Evolutionary conservation across 2,113 vertebrate species (phyloP), one percentile per base, ranked within the genome.

Genomic region (Entomyzon cyanotis): DNA sequence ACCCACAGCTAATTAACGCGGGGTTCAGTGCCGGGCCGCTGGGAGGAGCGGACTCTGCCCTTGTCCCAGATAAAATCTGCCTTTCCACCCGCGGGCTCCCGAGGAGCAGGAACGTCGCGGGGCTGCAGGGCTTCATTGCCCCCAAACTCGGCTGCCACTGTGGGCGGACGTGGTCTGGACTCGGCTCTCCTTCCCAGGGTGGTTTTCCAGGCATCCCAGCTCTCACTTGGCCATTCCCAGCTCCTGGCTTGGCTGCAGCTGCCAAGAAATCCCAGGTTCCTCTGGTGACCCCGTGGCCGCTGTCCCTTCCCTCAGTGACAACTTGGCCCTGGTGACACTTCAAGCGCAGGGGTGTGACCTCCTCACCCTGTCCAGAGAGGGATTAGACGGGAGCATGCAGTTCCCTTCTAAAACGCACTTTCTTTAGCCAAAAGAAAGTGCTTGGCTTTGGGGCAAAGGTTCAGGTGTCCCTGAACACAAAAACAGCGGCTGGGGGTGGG

Each of bases 101-200:
- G 1, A 7, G 53, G 28, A 49, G 68, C 35, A 25, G 63, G 22
- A 37, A 3, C n/a, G 27, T 35, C 1, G 0, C 3, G 2, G 21
- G 1, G 4, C 35, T 5, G 21, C 33, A 4, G 67, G 58, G 35
- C 2, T n/a, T 13, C 13, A 2, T 11, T 7, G 1, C 30, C 46
- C 33, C 0, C 6, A 16, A 24, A 6, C 31, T 42, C 4, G 1
- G 7, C 21, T 37, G 39, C 58, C 5, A 0, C 64, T 2, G 67
- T 0, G 3, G 11, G 4, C 35, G 58, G 28, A 25, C 2, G 0
- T 0, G 20, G 35, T 5, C 0, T 2, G 18, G 65, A 8, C 33
- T 16, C 7, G 0, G 14, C 3, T 24, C 13, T 46, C 16, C n/a
- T 65, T 31, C 22, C 58, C 22, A 2, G 35, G 44, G 3, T 0